These are phyloP conservation scores for Lycophotia porphyrea DNA, from an alignment of 2,888 invertebrate species.

Conservation along the genomic window DNA sequence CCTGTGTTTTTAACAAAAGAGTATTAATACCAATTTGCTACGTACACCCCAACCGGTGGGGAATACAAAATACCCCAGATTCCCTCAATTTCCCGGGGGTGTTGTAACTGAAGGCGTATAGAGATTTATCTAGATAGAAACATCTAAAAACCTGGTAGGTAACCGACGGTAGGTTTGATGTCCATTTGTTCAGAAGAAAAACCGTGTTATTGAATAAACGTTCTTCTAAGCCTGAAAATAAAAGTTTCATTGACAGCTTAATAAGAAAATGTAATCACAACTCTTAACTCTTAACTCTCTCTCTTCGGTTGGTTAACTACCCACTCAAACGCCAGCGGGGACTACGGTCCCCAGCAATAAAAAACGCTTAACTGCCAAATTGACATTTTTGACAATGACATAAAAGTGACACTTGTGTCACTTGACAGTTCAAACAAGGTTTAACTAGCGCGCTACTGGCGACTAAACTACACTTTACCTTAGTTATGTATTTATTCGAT, in stretches of 20 bases:
- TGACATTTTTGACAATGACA: too few species aligned
- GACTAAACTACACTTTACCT: too few species aligned
- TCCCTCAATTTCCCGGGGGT: conserved; percentile 48
- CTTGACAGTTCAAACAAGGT: too few species aligned
- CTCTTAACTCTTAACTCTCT: too few species aligned
- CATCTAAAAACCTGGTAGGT: conserved; percentile 30
- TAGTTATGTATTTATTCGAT: too few species aligned
- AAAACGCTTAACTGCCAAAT: too few species aligned
- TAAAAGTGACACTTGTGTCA: too few species aligned
- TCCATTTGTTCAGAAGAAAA: conserved; percentile 8
- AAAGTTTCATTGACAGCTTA: not conserved
- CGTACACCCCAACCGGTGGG: not conserved
- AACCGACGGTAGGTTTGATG: conserved; percentile 3
- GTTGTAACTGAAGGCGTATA: conserved; percentile 35
- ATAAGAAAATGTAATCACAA: not conserved
- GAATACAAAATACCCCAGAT: conserved; percentile 44
- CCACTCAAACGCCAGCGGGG: too few species aligned
- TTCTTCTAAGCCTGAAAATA: not conserved
- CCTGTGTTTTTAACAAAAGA: conserved; percentile 16
- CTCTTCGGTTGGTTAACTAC: too few species aligned
- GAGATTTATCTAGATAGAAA: conserved; percentile 43
- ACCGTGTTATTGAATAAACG: conserved; percentile 11
- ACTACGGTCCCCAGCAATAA: too few species aligned
- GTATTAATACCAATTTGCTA: conserved; percentile 45
- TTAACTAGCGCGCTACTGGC: too few species aligned